phyloP scores from a whole-genome alignment of 2,888 invertebrate species.

The Automeris io region DNA sequence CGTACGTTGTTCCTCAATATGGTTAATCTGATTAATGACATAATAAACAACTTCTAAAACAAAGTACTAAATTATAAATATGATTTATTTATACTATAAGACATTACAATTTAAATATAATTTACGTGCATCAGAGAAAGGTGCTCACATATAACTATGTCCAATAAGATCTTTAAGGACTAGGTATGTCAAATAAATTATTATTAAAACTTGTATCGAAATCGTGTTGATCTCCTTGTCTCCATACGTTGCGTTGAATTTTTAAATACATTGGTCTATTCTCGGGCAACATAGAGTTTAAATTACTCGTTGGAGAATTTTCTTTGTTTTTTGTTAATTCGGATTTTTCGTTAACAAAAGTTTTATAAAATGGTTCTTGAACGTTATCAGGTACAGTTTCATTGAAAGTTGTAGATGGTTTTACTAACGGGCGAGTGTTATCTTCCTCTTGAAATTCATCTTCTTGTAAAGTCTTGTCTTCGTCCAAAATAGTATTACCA shows the following conservation, averaged over 20 bases:
- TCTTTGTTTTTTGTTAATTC: slow-evolving; percentile 12
- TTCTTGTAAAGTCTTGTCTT: slow-evolving; percentile 13
- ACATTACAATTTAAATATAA: slow-evolving; percentile 7
- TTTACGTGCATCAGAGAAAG: background rate
- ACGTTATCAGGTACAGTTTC: background rate
- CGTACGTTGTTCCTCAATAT: no score
- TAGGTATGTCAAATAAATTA: slow-evolving; percentile 26
- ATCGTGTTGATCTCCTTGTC: slow-evolving; percentile 33
- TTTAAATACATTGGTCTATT: slow-evolving; percentile 43
- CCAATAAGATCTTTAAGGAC: slow-evolving; percentile 1
- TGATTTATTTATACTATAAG: background rate
- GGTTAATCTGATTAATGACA: background rate
- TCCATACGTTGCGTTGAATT: slow-evolving; percentile 39
- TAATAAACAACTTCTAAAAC: background rate
- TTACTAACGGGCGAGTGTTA: background rate
- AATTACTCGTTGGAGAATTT: slow-evolving; percentile 9
- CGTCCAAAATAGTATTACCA: slow-evolving; percentile 5
- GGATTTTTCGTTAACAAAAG: background rate
- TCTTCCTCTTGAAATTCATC: slow-evolving; percentile 28
- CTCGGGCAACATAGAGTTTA: slow-evolving; percentile 34
- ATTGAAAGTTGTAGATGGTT: background rate
- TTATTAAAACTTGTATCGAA: slow-evolving; percentile 33
- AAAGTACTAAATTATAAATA: background rate
- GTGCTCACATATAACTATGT: no score
- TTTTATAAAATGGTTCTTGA: background rate